Percentiles rank a stretch among this genome's conserved stretches.
These are phyloP conservation scores for Ochropleura leucogaster DNA, from an alignment of 2,888 invertebrate species.

Conservation along the genomic window DNA sequence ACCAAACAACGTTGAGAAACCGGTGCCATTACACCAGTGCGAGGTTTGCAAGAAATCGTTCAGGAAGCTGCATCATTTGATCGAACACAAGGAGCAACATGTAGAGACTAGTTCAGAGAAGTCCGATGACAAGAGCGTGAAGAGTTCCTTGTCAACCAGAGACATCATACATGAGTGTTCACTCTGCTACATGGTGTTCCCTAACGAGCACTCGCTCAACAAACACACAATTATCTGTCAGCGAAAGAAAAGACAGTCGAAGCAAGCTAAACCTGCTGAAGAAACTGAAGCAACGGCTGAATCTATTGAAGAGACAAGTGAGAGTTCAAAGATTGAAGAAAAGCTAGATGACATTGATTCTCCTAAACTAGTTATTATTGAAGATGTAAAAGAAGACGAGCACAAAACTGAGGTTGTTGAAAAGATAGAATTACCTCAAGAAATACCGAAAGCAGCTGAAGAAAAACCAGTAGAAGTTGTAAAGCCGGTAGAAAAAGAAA, in stretches of 20 bases:
- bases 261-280: constrained; percentile 63
- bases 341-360: constrained; percentile 52
- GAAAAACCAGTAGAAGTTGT: constrained; percentile 45
- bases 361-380: constrained; percentile 57
- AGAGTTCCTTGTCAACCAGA: constrained; percentile 84
- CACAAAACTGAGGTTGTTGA: constrained; percentile 56
- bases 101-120: constrained; percentile 84
- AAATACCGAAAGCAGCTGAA: constrained; percentile 35
- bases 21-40: constrained; percentile 78
- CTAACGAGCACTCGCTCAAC: constrained; percentile 87
- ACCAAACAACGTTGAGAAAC: constrained; percentile 67
- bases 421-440: constrained; percentile 47
- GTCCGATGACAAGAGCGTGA: constrained; percentile 85
- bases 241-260: constrained; percentile 85
- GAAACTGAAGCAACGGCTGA: constrained; percentile 57
- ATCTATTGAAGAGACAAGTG: constrained; percentile 56
- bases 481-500: constrained; percentile 35
- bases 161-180: constrained; percentile 89
- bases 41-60: constrained; percentile 87
- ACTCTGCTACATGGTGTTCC: constrained; percentile 89
- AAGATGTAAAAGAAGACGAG: constrained; percentile 56
- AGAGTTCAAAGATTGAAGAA: constrained; percentile 44
- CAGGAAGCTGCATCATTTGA: constrained; percentile 84
- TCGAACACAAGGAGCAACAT: constrained; percentile 88
- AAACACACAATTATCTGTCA: constrained; percentile 85